A percentile compares a stretch with the other conserved stretches of the same genome.
phyloP scores from a whole-genome alignment of 2,797 vertebrate species.

The Gobionotothen gibberifrons region DNA sequence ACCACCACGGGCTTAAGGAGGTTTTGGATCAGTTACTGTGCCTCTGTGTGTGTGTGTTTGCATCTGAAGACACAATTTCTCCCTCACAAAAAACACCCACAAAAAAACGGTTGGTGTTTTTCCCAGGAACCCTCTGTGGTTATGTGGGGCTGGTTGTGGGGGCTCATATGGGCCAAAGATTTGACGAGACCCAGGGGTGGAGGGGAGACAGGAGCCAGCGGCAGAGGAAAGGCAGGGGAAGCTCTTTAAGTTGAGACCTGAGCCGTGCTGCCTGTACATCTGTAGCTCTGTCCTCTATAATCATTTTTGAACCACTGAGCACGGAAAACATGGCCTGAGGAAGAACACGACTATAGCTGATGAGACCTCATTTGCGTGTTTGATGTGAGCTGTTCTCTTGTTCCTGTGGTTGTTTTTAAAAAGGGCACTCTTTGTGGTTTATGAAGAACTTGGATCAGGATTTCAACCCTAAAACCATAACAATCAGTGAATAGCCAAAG shows the following conservation, averaged over 20 bases:
- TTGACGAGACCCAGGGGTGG: constrained; percentile 70
- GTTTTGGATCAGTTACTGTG: constrained; percentile 50
- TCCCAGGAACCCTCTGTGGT: constrained; percentile 62
- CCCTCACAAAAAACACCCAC: constrained; percentile 53
- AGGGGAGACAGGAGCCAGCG: constrained; percentile 59
- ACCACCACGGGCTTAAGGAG: constrained; percentile 34
- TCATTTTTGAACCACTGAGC: constrained; percentile 42
- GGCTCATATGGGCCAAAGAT: constrained; percentile 47
- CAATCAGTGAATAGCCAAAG: neutral
- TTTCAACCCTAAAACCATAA: constrained; percentile 37
- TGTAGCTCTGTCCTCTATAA: constrained; percentile 45
- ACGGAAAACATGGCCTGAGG: constrained; percentile 23
- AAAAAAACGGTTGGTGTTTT: constrained; percentile 55
- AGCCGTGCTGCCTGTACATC: constrained; percentile 45
- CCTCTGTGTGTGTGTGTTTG: constrained; percentile 18
- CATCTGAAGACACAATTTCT: constrained; percentile 37
- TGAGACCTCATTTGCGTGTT: constrained; percentile 35
- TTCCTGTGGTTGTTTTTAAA: constrained; percentile 25
- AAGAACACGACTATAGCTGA: constrained; percentile 36
- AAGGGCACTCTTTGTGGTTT: constrained; percentile 34
- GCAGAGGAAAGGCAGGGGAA: constrained; percentile 58
- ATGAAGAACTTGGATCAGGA: constrained; percentile 45
- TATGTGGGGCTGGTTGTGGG: constrained; percentile 47
- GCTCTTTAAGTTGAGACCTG: constrained; percentile 59
- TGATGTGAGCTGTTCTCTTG: constrained; percentile 36